A percentile compares a stretch with the other conserved stretches of the same genome.
Evolutionary conservation across 2,888 invertebrate species (phyloP).

Genomic region (Escarpia spicata): DNA sequence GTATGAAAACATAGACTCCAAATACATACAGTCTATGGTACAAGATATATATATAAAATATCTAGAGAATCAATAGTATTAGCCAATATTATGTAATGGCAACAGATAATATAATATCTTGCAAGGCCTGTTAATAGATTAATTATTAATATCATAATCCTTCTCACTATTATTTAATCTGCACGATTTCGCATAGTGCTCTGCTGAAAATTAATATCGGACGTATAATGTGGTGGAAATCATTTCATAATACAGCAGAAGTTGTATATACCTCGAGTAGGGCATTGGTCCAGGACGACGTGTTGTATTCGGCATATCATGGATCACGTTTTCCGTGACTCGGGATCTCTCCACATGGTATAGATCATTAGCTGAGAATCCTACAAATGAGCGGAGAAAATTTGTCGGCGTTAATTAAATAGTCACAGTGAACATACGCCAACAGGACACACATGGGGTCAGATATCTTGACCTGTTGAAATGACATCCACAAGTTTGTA

Average conservation of each 20-base stretch:
- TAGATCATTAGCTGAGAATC: not conserved
- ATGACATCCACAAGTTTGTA: not conserved
- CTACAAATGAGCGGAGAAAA: not conserved
- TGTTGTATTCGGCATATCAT: not conserved
- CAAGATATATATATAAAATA: no score
- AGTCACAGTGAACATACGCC: not conserved
- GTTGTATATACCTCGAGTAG: not conserved
- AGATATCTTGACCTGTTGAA: not conserved
- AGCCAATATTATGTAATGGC: not conserved
- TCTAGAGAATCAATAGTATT: not conserved
- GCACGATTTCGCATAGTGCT: not conserved
- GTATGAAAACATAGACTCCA: no score
- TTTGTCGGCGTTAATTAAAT: not conserved
- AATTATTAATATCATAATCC: not conserved
- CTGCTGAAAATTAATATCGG: not conserved
- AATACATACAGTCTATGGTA: no score
- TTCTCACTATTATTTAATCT: not conserved
- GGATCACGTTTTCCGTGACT: not conserved
- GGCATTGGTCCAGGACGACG: not conserved
- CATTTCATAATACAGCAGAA: not conserved
- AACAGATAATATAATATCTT: not conserved
- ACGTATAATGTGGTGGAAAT: not conserved
- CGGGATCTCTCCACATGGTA: not conserved
- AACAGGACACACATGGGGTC: not conserved
- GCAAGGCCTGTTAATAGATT: not conserved